Base-by-base conservation (phyloP, 2,113 vertebrate species). In the Plotosus lineatus region DNA sequence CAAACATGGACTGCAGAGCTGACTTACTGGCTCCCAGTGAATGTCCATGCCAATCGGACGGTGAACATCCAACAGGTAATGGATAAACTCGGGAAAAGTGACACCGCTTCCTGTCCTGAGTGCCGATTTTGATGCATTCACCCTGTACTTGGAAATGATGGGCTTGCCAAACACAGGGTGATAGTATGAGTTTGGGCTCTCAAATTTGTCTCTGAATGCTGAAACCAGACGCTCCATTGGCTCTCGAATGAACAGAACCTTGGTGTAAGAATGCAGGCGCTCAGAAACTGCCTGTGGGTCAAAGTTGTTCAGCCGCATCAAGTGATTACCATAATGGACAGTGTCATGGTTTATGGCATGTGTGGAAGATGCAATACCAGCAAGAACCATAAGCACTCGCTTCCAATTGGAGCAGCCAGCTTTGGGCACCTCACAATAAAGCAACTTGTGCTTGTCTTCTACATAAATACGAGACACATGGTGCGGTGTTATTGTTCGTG, bases 321-420 rank as follows among this genome's bases (percentile, higher is more conserved):
- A 83, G 17, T 95, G 93, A 80, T 95, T 91, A 0, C 94, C 91
- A 0, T 96, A 95, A 90, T 99, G 97, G 33, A 96, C 97, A 0
- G 94, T 92, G 51, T 96, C 91, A 68, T 98, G 97, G 44, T 93
- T 92, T 58, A 99, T 95, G 1, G 91, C 94, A 0, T 89, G 87
- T 0, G 95, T 90, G 65, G 95, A 93, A 0, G 94, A 85, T 19
- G 97, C 97, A 84, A 94, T 80, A 12, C 98, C 98, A 0, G 94
- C 93, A 1, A 99, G 93, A 77, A 99, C 96, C 94, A 99, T 97
- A 60, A 99, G 93, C 26, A 97, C 95, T 31, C 97, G 89, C 83
- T 99, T 98, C 98, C 98, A 99, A 92, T 99, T 99, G 46, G 97
- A 98, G 88, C 98, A 99, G 66, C 97, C 97, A 0, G 94, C 95